A percentile compares a stretch with the other conserved stretches of the same genome.
Evolutionary conservation across 2,113 vertebrate species (phyloP).

Genomic region (Syngnathoides biaculeatus): DNA sequence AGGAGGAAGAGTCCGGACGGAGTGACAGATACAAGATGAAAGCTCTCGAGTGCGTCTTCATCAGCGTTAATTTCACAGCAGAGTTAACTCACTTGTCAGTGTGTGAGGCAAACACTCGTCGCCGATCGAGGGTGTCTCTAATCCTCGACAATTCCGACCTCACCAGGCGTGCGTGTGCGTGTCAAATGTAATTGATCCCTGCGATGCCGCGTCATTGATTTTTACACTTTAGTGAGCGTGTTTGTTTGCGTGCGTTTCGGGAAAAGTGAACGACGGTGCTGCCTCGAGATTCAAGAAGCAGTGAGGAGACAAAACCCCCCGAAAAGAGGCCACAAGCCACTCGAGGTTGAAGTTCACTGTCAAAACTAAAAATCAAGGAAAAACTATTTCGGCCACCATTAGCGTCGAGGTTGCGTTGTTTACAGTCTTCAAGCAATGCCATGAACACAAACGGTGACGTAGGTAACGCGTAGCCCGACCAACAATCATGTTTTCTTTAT

Average conservation of each 20-base stretch:
- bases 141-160: conserved; percentile 66
- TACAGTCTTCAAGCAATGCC: too few relatives aligned
- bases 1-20: conserved; percentile 35
- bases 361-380: too few relatives aligned
- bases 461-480: too few relatives aligned
- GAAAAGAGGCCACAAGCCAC: too few relatives aligned
- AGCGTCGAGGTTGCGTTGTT: too few relatives aligned
- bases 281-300: too few relatives aligned
- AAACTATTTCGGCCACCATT: too few relatives aligned
- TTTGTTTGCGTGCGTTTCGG: conserved; percentile 6
- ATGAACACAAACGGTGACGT: too few relatives aligned
- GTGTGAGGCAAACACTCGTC: conserved; percentile 53
- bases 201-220: conserved; percentile 44
- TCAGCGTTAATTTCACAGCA: conserved; percentile 71
- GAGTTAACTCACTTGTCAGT: conserved; percentile 67
- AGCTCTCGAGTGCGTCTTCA: conserved; percentile 58
- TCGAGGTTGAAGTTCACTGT: too few relatives aligned
- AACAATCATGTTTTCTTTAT: too few relatives aligned
- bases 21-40: conserved; percentile 38
- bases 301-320: too few relatives aligned
- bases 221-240: conserved; percentile 52
- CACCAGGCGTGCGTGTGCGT: conserved; percentile 43
- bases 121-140: conserved; percentile 63
- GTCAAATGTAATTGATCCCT: conserved; percentile 57
- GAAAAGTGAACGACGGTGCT: neutral